Base-by-base conservation (phyloP, 2,888 invertebrate genomes). In the Anagyrus pseudococci region DNA sequence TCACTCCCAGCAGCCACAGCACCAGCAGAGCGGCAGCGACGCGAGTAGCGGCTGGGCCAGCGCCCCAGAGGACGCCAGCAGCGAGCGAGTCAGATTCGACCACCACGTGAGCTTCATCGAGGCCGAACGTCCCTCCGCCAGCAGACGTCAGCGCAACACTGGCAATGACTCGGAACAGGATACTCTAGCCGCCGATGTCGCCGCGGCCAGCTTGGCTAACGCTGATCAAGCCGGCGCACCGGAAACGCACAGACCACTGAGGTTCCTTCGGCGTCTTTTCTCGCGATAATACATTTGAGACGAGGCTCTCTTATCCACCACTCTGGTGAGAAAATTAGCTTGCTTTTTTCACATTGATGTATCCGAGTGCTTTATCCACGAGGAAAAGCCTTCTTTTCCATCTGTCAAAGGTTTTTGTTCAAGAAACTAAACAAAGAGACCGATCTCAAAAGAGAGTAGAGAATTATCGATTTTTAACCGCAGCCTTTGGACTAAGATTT, bases 1-100 rank as follows among this genome's bases (percentile, higher is more conserved):
- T n/a, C n/a, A 37, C 10, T 29, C 4, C 4, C 17, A 19, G 4
- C 33, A 19, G 37, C 10, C 80, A 80, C 59, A 81, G 82, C 44
- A 78, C 74, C 4, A 75, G 75, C 56, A 81, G 75, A 63, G 77
- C 4, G 22, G 2, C n/a, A 78, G 77, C 66, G 81, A 79, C 41
- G 69, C 69, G n/a, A 76, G 76, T 6, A 75, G 76, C 54, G 81
- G 76, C 65, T 77, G 78, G 75, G 76, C 75, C 13, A 79, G 80
- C 1, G 76, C 76, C 52, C 80, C 79, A 7, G 86, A 86, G 68
- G 86, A 86, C 62, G 84, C 85, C 60, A 83, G 83, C 26, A 87
- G 86, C 0, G 88, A 88, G 72, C 81, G 88, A n/a, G 87, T 88
- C 1, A 82, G 87, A 58, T 88, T 88, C 72, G 88, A 88, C 71